Evolutionary conservation across 2,888 invertebrate species (phyloP).

Genomic region (Eilema griseolum): DNA sequence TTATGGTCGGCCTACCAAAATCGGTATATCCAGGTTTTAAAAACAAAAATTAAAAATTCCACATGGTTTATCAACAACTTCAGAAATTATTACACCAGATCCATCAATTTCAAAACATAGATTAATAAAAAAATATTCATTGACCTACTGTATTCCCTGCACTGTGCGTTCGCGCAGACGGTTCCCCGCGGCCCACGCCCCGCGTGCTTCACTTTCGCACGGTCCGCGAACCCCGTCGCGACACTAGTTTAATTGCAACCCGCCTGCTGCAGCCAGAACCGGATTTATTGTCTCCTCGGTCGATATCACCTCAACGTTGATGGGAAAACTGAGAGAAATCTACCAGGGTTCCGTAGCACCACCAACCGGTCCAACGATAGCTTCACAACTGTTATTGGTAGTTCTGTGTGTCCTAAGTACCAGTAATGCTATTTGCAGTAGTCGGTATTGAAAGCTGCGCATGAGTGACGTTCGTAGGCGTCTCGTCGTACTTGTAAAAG

Average conservation of each 20-base stretch:
- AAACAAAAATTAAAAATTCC: neutral
- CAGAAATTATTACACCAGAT: neutral
- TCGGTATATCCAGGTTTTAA: too few relatives aligned
- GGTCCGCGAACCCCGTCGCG: slow-evolving; percentile 81
- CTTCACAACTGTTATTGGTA: slow-evolving; percentile 36
- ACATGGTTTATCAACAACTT: neutral
- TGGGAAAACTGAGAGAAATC: slow-evolving; percentile 67
- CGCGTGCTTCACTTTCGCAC: slow-evolving; percentile 84
- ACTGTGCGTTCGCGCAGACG: slow-evolving; percentile 51
- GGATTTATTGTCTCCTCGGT: slow-evolving; percentile 84
- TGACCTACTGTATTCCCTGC: slow-evolving; percentile 28
- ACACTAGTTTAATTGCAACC: slow-evolving; percentile 85
- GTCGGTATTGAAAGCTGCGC: slow-evolving; percentile 42
- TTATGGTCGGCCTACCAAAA: neutral
- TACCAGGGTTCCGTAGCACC: slow-evolving; percentile 54
- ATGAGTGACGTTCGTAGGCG: slow-evolving; percentile 47
- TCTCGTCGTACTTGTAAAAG: slow-evolving; percentile 62
- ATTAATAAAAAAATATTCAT: neutral
- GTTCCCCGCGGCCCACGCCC: slow-evolving; percentile 51
- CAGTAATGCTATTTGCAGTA: slow-evolving; percentile 40
- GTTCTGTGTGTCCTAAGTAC: slow-evolving; percentile 34
- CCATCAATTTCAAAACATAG: neutral
- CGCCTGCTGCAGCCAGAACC: slow-evolving; percentile 78
- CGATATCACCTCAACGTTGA: slow-evolving; percentile 76
- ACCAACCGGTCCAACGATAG: slow-evolving; percentile 41